Conservation (phyloP, 2,888 invertebrate genomes). For the Ophioninae sp. region DNA sequence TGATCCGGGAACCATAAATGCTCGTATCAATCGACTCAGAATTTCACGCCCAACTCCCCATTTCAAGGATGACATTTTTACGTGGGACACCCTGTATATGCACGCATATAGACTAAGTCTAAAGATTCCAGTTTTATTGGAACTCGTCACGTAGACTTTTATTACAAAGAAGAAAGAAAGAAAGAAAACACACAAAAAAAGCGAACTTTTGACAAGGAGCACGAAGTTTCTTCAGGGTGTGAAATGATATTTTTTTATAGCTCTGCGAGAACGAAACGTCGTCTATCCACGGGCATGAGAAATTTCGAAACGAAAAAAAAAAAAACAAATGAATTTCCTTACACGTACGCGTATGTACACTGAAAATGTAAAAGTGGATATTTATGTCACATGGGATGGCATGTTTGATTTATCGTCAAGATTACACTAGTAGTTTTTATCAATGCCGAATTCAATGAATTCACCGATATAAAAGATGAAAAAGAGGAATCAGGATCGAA, state of each 20-base stretch:
- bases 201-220: constrained; percentile 35
- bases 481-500: not conserved
- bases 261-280: constrained; percentile 67
- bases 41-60: no score
- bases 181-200: constrained; percentile 45
- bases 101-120: constrained; percentile 60
- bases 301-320: constrained; percentile 32
- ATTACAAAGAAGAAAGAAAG: constrained; percentile 63
- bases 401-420: constrained; percentile 53
- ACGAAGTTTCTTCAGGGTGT: constrained; percentile 59
- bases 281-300: constrained; percentile 71
- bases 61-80: no score
- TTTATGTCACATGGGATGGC: constrained; percentile 34
- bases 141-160: constrained; percentile 77
- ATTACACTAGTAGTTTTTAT: constrained; percentile 51
- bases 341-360: constrained; percentile 9
- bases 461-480: constrained; percentile 33
- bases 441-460: constrained; percentile 61
- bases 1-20: no score
- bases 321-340: constrained; percentile 33
- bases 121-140: constrained; percentile 80
- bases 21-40: no score
- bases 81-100: no score
- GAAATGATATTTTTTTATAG: constrained; percentile 74
- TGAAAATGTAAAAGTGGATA: constrained; percentile 3